Evolutionary conservation across 2,113 vertebrate species (phyloP).

Genomic region (Stegastes partitus): DNA sequence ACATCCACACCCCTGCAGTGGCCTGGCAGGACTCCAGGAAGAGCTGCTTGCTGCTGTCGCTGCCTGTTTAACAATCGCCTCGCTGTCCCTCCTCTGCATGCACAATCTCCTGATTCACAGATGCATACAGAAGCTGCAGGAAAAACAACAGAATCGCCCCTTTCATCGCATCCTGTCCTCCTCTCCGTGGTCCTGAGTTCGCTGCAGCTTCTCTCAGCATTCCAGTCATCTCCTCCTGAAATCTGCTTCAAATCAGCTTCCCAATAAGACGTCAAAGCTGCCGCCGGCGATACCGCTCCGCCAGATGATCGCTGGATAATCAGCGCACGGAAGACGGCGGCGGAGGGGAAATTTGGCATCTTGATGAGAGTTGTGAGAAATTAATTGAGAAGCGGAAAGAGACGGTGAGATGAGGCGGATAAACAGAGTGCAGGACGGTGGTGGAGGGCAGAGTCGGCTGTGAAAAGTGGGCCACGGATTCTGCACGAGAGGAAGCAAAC

Average conservation of each 20-base stretch:
- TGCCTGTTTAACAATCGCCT: constrained; percentile 33
- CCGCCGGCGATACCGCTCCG: constrained; percentile 8
- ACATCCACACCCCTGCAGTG: constrained; percentile 57
- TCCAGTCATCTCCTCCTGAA: constrained; percentile 31
- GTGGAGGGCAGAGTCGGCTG: constrained; percentile 21
- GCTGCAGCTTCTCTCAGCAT: constrained; percentile 27
- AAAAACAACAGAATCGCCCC: constrained; percentile 6
- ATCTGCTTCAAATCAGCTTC: constrained; percentile 46
- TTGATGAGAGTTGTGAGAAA: constrained; percentile 18
- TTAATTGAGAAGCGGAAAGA: constrained; percentile 13
- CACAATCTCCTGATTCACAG: constrained; percentile 11
- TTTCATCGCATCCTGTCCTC: background rate
- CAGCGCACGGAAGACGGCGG: background rate
- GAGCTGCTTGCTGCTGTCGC: constrained; percentile 48
- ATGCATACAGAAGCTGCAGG: background rate
- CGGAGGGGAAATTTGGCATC: constrained; percentile 17
- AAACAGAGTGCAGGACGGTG: constrained; percentile 6
- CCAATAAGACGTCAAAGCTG: constrained; percentile 36
- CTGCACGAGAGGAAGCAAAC: background rate
- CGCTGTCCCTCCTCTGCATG: constrained; percentile 1
- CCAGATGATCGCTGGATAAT: constrained; percentile 52
- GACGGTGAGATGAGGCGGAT: background rate
- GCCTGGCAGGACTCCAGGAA: constrained; percentile 59
- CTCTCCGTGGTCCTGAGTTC: background rate
- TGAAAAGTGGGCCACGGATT: constrained; percentile 38